A percentile compares a stretch with the other conserved stretches of the same genome.
Evolutionary conservation across 2,113 vertebrate genomes (phyloP).

Genomic region (Ammodytes dubius): DNA sequence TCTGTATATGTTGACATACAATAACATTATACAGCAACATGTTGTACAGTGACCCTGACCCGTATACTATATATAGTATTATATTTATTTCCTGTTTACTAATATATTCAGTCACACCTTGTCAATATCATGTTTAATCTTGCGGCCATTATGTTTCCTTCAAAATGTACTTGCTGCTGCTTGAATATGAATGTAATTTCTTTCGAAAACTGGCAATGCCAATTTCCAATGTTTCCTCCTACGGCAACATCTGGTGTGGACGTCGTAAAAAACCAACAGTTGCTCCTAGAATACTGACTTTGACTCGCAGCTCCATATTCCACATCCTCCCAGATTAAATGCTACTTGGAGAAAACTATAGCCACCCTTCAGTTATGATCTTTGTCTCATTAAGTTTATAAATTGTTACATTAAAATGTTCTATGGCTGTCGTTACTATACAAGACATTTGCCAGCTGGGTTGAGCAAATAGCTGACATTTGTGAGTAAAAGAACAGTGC

Average conservation of each 20-base stretch:
- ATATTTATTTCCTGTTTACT: too few relatives aligned
- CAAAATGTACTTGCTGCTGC: too few relatives aligned
- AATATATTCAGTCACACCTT: too few relatives aligned
- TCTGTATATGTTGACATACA: neutral
- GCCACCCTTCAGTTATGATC: neutral
- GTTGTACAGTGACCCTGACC: too few relatives aligned
- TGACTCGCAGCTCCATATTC: neutral
- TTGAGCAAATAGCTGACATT: conserved; percentile 12
- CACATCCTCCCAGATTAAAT: too few relatives aligned
- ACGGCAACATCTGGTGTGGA: neutral
- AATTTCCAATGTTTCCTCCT: neutral
- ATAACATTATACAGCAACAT: neutral
- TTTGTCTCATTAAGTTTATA: conserved; percentile 1
- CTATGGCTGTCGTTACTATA: neutral
- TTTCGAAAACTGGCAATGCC: too few relatives aligned
- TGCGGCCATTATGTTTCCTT: too few relatives aligned
- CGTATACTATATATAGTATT: too few relatives aligned
- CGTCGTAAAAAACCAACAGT: neutral
- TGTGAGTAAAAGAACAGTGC: neutral
- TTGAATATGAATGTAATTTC: too few relatives aligned
- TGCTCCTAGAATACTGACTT: neutral
- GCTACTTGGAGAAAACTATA: neutral
- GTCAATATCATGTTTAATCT: too few relatives aligned
- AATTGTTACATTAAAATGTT: conserved; percentile 4
- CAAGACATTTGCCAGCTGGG: neutral